Evolutionary conservation across 2,888 invertebrate species (phyloP).

Genomic region (Apodemia hepburni): DNA sequence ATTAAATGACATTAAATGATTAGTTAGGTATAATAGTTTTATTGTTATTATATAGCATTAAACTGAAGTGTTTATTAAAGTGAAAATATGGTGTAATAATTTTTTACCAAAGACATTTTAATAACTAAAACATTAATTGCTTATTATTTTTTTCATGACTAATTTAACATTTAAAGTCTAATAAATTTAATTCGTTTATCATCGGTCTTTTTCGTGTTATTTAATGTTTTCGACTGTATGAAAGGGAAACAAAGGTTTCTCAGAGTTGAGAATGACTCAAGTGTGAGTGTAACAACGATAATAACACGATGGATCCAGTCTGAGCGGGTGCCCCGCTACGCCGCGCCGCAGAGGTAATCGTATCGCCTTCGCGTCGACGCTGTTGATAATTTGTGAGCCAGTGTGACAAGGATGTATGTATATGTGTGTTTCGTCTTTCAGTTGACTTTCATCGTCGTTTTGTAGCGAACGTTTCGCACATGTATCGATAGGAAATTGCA

Average conservation of each 20-base stretch:
- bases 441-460: constrained; percentile 80
- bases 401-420: constrained; percentile 76
- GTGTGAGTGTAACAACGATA: constrained; percentile 64
- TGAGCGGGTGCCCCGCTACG: constrained; percentile 42
- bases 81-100: too few relatives aligned
- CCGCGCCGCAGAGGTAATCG: constrained; percentile 42
- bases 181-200: constrained; percentile 50
- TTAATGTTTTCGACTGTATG: constrained; percentile 51
- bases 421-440: constrained; percentile 79
- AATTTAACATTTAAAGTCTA: neutral
- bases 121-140: too few relatives aligned
- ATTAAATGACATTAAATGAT: constrained; percentile 18
- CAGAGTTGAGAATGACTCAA: constrained; percentile 50
- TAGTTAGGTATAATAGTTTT: neutral
- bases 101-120: too few relatives aligned
- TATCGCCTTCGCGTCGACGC: constrained; percentile 43
- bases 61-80: neutral
- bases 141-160: neutral
- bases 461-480: constrained; percentile 78
- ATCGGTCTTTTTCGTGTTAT: constrained; percentile 56
- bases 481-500: constrained; percentile 73
- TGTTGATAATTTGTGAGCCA: constrained; percentile 70
- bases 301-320: constrained; percentile 39
- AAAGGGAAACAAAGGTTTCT: constrained; percentile 62
- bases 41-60: neutral